Conservation (phyloP, 2,113 vertebrate genomes). For the Symphodus melops region DNA sequence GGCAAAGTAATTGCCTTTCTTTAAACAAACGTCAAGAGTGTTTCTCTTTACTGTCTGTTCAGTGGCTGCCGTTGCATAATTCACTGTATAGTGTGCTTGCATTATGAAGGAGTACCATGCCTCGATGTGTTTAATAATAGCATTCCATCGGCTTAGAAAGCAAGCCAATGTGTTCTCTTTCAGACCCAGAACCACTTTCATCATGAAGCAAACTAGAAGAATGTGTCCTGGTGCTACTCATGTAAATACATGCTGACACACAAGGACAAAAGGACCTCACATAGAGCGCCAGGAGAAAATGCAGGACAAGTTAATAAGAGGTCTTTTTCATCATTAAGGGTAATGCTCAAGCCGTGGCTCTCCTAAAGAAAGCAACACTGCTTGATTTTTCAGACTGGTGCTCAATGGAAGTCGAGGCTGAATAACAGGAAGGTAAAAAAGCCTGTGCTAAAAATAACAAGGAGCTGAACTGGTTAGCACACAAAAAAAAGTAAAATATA, state of each 20-base stretch:
- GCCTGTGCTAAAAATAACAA: slow-evolving; percentile 55
- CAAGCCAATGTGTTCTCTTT: background rate
- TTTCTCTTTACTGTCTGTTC: background rate
- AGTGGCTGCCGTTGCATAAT: slow-evolving; percentile 6
- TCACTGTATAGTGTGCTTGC: slow-evolving; percentile 6
- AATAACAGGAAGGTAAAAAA: background rate
- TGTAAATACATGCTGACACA: slow-evolving; percentile 20
- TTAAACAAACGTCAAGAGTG: background rate
- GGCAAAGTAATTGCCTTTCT: background rate
- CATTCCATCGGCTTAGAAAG: background rate
- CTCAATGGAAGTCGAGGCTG: slow-evolving; percentile 19
- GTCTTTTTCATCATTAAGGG: slow-evolving; percentile 12
- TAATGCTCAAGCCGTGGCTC: background rate
- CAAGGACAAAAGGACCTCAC: slow-evolving; percentile 10
- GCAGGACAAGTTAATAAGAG: slow-evolving; percentile 24
- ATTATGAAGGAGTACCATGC: background rate
- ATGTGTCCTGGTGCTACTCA: background rate
- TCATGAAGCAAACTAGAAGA: background rate
- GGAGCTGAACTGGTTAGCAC: slow-evolving; percentile 15
- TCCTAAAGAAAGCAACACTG: slow-evolving; percentile 15
- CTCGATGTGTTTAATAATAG: slow-evolving; percentile 8
- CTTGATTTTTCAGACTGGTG: slow-evolving; percentile 24
- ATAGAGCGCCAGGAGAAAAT: background rate
- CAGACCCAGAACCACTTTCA: slow-evolving; percentile 24
- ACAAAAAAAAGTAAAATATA: slow-evolving; percentile 4